These are phyloP conservation scores for Aphrophora alni DNA, from an alignment of 2,888 invertebrate species.

Conservation along the genomic window DNA sequence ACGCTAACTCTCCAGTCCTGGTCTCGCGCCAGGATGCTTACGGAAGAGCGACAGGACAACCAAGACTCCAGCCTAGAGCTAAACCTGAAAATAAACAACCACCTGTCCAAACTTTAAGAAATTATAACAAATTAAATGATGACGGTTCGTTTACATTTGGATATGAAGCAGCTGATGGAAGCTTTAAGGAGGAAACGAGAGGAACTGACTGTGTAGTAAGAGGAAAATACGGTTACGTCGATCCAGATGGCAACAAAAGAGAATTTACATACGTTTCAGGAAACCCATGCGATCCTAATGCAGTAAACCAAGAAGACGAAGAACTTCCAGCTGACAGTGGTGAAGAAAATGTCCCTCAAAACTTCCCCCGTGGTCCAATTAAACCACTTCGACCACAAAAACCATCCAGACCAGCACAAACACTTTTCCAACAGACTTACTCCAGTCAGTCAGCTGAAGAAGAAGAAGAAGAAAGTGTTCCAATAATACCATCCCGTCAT, in stretches of 20 bases:
- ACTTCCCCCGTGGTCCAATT: conserved; percentile 61
- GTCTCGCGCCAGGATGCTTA: conserved; percentile 53
- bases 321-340: conserved; percentile 61
- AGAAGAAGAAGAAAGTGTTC: conserved; percentile 56
- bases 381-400: conserved; percentile 48
- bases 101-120: conserved; percentile 81
- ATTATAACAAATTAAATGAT: conserved; percentile 83
- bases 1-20: conserved; percentile 47
- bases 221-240: conserved; percentile 86
- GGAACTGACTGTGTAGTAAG: conserved; percentile 86
- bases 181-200: conserved; percentile 85
- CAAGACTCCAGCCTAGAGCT: conserved; percentile 56
- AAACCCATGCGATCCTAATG: conserved; percentile 85
- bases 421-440: conserved; percentile 75
- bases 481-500: conserved; percentile 51
- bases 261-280: conserved; percentile 88
- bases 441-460: conserved; percentile 58
- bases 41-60: conserved; percentile 52
- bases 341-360: conserved; percentile 68
- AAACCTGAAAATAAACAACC: conserved; percentile 68
- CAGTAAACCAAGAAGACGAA: conserved; percentile 71
- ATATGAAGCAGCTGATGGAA: conserved; percentile 84
- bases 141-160: conserved; percentile 86
- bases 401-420: conserved; percentile 64
- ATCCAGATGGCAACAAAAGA: conserved; percentile 84